Evolutionary conservation across 2,113 vertebrate genomes (phyloP), one percentile per base, ranked within the genome.

Genomic region (Centropus unirufus): DNA sequence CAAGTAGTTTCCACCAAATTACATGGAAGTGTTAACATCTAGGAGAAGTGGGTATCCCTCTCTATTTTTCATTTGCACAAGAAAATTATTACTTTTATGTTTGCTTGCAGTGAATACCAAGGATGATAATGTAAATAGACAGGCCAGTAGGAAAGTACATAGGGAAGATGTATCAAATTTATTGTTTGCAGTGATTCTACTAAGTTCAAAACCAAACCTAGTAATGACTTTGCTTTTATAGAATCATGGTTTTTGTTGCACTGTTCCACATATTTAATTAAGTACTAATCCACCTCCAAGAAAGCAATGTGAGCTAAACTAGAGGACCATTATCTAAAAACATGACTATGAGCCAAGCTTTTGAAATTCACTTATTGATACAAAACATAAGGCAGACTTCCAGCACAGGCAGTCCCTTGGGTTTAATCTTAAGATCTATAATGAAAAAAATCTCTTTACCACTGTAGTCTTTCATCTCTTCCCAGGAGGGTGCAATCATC

Each of bases 261-360:
- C 92, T 94, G 91, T 52, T 78, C 70, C 93, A 91, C 66, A 64
- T 73, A 93, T 88, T 95, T 97, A 97, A 98, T 97, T 97, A 97
- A 34, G 44, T 59, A 81, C 92, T 69, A 68, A 92, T 93, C 89
- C 54, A 95, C 66, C 95, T 73, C 36, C 14, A 70, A 77, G 83
- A 90, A 92, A 78, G 20, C 66, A 49, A 68, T 90, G 66, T 59
- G 78, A 80, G 70, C 87, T 94, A 52, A 30, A 9, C 79, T 87
- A 14, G 8, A 89, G 63, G 86, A 84, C 34, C 63, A 49, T 94
- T 88, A 83, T 86, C 92, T 94, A 70, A 91, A 92, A 64, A 67
- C 73, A 83, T 61, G 61, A 87, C 90, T 21, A 76, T 72, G 39
- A 91, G 89, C 74, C 73, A 67, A 55, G 67, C 21, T 17, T 95